A percentile compares a stretch with the other conserved stretches of the same genome.
phyloP scores from a whole-genome alignment of 2,113 vertebrate species.

The Sylvietta virens region DNA sequence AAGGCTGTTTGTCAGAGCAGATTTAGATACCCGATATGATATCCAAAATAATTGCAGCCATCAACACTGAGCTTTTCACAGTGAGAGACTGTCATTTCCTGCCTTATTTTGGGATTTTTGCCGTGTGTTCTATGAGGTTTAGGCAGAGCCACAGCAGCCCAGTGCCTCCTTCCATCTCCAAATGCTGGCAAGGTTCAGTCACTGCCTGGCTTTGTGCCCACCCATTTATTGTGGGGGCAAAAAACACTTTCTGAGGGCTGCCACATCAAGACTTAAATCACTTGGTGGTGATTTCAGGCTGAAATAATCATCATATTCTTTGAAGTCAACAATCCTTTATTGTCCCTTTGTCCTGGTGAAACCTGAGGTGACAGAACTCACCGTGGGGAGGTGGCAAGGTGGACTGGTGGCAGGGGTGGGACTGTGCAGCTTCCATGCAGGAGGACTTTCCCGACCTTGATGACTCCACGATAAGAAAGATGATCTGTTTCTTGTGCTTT shows the following conservation, averaged over 20 bases:
- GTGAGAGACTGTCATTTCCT: not conserved
- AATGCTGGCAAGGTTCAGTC: not conserved
- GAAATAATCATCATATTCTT: not conserved
- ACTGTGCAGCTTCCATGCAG: not conserved
- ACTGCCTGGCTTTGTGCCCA: not conserved
- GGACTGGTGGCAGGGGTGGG: not conserved
- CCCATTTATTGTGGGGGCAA: not conserved
- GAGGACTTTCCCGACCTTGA: not conserved
- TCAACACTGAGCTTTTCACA: not conserved
- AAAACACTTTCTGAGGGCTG: not conserved
- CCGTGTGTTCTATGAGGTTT: not conserved
- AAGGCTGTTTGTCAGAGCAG: not conserved
- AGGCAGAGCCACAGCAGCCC: not conserved
- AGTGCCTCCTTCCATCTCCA: not conserved
- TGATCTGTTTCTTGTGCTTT: not conserved
- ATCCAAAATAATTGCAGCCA: not conserved
- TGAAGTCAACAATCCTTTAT: not conserved
- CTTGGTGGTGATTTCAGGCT: not conserved
- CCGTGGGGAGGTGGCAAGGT: not conserved
- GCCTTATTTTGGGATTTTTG: not conserved
- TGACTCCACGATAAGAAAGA: not conserved
- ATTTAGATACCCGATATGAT: not conserved
- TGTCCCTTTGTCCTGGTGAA: not conserved
- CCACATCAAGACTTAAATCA: not conserved
- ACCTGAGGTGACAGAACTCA: not conserved